phyloP scores from a whole-genome alignment of 2,113 vertebrate species.

The Pelecanoides urinatrix region DNA sequence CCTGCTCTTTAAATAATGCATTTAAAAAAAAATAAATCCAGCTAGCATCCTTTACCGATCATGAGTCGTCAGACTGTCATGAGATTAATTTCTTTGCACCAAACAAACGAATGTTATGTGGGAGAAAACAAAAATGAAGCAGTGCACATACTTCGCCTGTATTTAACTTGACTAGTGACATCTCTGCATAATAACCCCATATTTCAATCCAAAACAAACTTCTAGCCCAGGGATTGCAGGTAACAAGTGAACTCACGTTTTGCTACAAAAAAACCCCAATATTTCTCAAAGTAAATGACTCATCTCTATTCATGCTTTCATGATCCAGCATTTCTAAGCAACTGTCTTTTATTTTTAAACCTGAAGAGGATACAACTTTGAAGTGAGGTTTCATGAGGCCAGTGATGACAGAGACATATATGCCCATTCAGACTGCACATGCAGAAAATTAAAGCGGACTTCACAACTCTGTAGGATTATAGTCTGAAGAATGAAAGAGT shows the following conservation, averaged over 20 bases:
- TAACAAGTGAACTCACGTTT: not conserved
- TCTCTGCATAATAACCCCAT: not conserved
- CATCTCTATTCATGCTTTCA: not conserved
- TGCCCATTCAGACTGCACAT: not conserved
- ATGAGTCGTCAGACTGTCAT: not conserved
- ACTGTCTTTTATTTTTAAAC: not conserved
- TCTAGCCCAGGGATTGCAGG: not conserved
- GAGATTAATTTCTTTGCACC: not conserved
- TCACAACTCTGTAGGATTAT: not conserved
- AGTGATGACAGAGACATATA: fast-evolving
- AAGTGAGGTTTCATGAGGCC: not conserved
- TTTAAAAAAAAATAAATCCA: not conserved
- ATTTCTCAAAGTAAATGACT: not conserved
- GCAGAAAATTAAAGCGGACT: not conserved
- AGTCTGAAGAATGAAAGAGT: not conserved
- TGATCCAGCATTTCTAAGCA: not conserved
- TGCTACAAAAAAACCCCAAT: not conserved
- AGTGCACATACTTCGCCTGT: not conserved
- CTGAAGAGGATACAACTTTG: not conserved
- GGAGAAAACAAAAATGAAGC: not conserved
- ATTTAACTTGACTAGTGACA: not conserved
- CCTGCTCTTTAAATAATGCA: not conserved
- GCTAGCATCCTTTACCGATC: not conserved
- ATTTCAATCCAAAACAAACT: not conserved
- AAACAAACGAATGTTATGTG: not conserved